Percentiles rank a stretch among this genome's conserved stretches.
Evolutionary conservation across 1,140 invertebrate species (phyloP).

Genomic region (Drosophila yakuba): DNA sequence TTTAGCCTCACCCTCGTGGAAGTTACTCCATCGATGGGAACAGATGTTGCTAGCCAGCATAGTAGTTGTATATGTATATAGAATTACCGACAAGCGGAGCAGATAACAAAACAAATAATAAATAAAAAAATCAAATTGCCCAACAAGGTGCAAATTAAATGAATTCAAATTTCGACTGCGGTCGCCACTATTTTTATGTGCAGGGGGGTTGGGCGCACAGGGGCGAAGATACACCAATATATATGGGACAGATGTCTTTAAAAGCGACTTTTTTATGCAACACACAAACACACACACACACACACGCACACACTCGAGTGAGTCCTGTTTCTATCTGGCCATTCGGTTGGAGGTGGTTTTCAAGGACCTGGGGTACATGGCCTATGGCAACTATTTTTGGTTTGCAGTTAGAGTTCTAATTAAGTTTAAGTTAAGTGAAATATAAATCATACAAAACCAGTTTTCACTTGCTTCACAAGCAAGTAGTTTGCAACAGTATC

Average conservation of each 20-base stretch:
- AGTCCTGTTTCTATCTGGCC: slow-evolving; percentile 30
- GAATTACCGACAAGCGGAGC: slow-evolving; percentile 13
- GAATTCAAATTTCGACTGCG: slow-evolving; percentile 71
- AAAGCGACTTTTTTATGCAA: slow-evolving; percentile 34
- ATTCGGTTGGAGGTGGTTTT: neutral
- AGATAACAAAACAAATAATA: slow-evolving; percentile 49
- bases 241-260: slow-evolving; percentile 66
- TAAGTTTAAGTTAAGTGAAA: too few species aligned
- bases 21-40: slow-evolving; percentile 20
- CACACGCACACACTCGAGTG: slow-evolving; percentile 1
- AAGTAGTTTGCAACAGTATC: too few species aligned
- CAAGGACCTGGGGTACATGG: slow-evolving; percentile 2
- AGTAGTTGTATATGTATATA: slow-evolving; percentile 10
- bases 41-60: slow-evolving; percentile 36
- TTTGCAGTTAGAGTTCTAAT: too few species aligned
- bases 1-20: neutral
- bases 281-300: neutral
- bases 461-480: too few species aligned
- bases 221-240: slow-evolving; percentile 30
- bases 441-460: too few species aligned
- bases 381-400: neutral
- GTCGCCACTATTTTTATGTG: slow-evolving; percentile 28
- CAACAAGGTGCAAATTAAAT: slow-evolving; percentile 80
- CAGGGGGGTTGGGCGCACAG: slow-evolving; percentile 18
- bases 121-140: slow-evolving; percentile 55